Evolutionary conservation across 2,797 vertebrate species (phyloP).

Genomic region (Xenops minutus): DNA sequence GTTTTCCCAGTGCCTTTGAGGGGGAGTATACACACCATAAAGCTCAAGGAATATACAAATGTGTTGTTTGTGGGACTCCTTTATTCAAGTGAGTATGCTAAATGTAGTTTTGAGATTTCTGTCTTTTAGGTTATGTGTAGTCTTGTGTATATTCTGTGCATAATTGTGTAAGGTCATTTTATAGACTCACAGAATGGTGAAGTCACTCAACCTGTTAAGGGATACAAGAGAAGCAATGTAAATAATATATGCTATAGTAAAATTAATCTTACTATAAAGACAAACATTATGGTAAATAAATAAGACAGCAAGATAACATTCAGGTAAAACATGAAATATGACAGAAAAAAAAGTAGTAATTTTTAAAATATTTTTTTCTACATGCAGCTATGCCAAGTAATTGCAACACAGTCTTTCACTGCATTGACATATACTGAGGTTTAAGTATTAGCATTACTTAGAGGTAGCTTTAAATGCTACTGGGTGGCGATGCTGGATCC

Average conservation of each 20-base stretch:
- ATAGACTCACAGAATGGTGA: not conserved
- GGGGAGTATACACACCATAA: conserved; percentile 88
- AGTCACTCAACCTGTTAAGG: not conserved
- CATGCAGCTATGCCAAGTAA: not conserved
- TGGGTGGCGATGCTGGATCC: fast-evolving
- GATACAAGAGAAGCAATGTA: not conserved
- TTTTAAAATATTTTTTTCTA: not conserved
- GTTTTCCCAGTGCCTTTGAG: conserved; percentile 87
- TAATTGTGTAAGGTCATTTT: not conserved
- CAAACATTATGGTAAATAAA: not conserved
- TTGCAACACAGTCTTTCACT: not conserved
- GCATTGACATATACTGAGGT: not conserved
- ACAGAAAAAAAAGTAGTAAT: not conserved
- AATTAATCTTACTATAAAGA: not conserved
- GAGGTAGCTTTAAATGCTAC: not conserved
- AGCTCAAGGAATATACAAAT: conserved; percentile 88
- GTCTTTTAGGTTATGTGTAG: not conserved
- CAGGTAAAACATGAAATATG: not conserved
- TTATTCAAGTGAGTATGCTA: conserved; percentile 87
- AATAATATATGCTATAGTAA: not conserved
- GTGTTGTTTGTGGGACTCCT: conserved; percentile 87
- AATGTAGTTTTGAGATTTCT: not conserved
- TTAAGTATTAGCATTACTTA: not conserved
- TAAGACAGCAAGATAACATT: not conserved
- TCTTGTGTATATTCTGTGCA: not conserved